Evolutionary conservation across 2,113 vertebrate genomes (phyloP).

Genomic region (Enhydra lutris): DNA sequence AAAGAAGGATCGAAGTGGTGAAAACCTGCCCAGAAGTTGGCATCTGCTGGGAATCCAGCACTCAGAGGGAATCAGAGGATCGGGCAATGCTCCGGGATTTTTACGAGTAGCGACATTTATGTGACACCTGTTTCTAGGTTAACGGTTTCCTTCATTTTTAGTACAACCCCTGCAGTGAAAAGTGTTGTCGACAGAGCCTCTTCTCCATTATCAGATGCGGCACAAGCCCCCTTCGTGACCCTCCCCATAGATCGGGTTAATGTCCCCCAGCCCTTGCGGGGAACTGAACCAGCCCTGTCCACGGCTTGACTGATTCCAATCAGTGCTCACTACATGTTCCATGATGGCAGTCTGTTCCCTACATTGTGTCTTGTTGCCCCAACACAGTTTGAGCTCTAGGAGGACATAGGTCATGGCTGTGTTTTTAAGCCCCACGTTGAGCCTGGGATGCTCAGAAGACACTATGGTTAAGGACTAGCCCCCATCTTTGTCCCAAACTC

Average conservation of each 20-base stretch:
- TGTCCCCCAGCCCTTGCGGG: too few relatives aligned
- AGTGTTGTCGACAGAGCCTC: neutral
- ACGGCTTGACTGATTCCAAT: accelerated
- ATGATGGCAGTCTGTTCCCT: accelerated
- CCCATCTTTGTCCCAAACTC: too few relatives aligned
- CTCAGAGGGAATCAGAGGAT: neutral
- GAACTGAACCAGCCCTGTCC: neutral
- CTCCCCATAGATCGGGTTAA: neutral
- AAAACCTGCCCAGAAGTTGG: neutral
- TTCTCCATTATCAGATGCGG: accelerated
- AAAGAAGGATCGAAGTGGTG: neutral
- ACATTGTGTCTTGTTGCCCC: too few relatives aligned
- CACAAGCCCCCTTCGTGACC: accelerated
- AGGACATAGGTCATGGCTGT: too few relatives aligned
- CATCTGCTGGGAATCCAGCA: neutral
- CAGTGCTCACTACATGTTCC: neutral
- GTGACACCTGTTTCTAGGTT: neutral
- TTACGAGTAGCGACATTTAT: neutral
- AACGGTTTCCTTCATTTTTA: neutral
- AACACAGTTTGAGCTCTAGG: accelerated
- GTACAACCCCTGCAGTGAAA: too few relatives aligned
- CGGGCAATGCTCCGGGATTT: neutral
- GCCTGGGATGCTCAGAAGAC: neutral
- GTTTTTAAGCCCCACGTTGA: accelerated
- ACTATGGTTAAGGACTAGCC: too few relatives aligned